Evolutionary conservation across 2,113 vertebrate genomes (phyloP).

Genomic region (Sphaerodactylus townsendi): DNA sequence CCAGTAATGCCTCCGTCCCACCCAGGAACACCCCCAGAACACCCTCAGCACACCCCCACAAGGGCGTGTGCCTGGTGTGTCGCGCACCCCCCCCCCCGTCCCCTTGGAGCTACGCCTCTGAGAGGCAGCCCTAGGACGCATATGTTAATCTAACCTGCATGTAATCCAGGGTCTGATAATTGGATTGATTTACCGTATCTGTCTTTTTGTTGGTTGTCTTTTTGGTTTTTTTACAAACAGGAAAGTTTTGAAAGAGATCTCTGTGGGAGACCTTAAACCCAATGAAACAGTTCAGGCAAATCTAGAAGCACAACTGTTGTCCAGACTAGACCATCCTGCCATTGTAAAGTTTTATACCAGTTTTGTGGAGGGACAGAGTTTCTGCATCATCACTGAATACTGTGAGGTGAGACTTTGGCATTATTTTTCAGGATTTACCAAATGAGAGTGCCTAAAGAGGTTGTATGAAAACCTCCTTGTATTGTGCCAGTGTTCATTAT

Average conservation of each 20-base stretch:
- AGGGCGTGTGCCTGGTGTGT: too few species aligned
- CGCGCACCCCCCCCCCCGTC: too few species aligned
- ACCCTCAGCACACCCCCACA: too few species aligned
- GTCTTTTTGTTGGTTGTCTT: not conserved
- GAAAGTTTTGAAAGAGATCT: slow-evolving; percentile 87
- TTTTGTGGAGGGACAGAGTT: slow-evolving; percentile 81
- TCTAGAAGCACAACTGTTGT: slow-evolving; percentile 85
- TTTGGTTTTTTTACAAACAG: slow-evolving; percentile 63
- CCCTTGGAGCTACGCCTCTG: too few species aligned
- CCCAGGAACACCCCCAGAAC: too few species aligned
- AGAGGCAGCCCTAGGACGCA: too few species aligned
- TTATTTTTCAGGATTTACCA: not conserved
- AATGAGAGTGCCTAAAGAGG: not conserved
- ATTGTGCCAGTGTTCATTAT: slow-evolving; percentile 2
- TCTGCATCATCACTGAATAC: slow-evolving; percentile 89
- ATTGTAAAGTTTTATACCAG: slow-evolving; percentile 85
- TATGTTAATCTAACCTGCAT: too few species aligned
- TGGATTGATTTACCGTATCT: not conserved
- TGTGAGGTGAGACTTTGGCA: slow-evolving; percentile 79
- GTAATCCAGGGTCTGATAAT: too few species aligned
- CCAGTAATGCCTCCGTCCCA: too few species aligned
- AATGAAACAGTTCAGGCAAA: slow-evolving; percentile 84
- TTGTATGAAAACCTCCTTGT: not conserved
- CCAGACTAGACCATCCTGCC: slow-evolving; percentile 83
- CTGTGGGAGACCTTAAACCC: slow-evolving; percentile 79